Conservation (phyloP, 2,113 vertebrate genomes). For the Strix uralensis region DNA sequence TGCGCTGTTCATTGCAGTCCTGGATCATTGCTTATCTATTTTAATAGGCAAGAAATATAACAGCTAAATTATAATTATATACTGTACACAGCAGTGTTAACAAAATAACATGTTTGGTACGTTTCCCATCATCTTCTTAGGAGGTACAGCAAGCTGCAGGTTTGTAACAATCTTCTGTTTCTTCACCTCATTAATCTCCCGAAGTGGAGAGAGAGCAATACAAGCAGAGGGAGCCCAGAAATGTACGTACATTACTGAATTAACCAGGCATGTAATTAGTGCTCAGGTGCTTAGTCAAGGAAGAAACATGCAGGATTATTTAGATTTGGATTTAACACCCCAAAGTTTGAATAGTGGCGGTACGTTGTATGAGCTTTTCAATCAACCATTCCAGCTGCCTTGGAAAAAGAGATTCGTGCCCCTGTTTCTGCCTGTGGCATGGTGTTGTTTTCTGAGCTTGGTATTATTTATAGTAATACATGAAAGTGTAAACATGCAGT, state of each 20-base stretch:
- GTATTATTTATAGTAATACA: background rate
- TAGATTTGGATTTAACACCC: slow-evolving; percentile 64
- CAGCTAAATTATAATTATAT: slow-evolving; percentile 2
- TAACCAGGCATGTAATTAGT: slow-evolving; percentile 83
- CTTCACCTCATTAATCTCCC: slow-evolving; percentile 76
- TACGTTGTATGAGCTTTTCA: background rate
- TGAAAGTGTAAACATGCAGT: background rate
- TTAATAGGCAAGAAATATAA: slow-evolving; percentile 48
- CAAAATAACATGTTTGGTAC: slow-evolving; percentile 19
- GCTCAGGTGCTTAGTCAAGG: slow-evolving; percentile 73
- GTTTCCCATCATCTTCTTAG: slow-evolving; percentile 52
- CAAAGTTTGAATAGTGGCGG: slow-evolving; percentile 35
- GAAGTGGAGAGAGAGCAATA: slow-evolving; percentile 64
- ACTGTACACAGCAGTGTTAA: background rate
- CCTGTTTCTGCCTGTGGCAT: background rate
- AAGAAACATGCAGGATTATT: slow-evolving; percentile 62
- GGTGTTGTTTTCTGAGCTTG: background rate
- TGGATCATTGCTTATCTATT: slow-evolving; percentile 59
- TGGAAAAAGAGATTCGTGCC: background rate
- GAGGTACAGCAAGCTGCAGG: slow-evolving; percentile 54
- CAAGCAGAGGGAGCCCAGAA: slow-evolving; percentile 52
- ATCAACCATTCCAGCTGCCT: background rate
- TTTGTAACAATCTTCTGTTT: slow-evolving; percentile 69
- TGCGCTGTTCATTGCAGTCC: slow-evolving; percentile 10
- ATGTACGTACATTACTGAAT: slow-evolving; percentile 72